Percentiles rank a stretch among this genome's conserved stretches.
phyloP scores from a whole-genome alignment of 2,113 vertebrate species.

The Barbus barbus region DNA sequence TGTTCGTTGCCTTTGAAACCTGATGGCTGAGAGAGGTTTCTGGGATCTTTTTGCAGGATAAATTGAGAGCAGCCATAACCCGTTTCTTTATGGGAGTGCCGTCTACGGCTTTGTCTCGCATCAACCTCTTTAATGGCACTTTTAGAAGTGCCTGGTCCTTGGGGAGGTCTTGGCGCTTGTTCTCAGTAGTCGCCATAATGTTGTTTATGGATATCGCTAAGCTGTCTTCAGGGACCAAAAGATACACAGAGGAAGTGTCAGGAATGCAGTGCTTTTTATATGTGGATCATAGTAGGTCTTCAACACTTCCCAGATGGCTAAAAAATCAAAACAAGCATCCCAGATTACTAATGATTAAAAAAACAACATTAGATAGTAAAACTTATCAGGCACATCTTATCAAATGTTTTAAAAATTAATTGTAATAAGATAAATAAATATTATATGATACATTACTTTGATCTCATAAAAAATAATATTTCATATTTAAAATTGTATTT shows the following conservation, averaged over 20 bases:
- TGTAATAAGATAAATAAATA: no score
- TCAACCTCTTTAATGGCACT: slow-evolving; percentile 67
- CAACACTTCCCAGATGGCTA: slow-evolving; percentile 16
- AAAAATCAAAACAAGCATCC: slow-evolving; percentile 4
- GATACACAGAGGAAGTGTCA: slow-evolving; percentile 5
- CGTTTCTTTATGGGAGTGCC: slow-evolving; percentile 79
- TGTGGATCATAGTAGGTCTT: slow-evolving; percentile 28
- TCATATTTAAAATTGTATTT: no score
- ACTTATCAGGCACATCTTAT: no score
- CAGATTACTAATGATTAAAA: not conserved
- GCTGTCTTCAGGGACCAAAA: slow-evolving; percentile 18
- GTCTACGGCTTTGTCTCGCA: slow-evolving; percentile 72
- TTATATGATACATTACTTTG: not conserved
- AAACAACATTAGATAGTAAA: no score
- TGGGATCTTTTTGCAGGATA: slow-evolving; percentile 59
- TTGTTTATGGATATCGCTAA: slow-evolving; percentile 25
- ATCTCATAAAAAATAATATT: no score
- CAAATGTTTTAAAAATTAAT: no score
- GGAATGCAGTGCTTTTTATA: slow-evolving; percentile 15
- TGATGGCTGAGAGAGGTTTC: slow-evolving; percentile 52
- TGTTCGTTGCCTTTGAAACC: slow-evolving; percentile 63
- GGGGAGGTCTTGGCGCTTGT: slow-evolving; percentile 56
- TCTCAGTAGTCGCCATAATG: slow-evolving; percentile 76
- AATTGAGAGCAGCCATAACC: slow-evolving; percentile 75
- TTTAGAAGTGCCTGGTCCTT: slow-evolving; percentile 47